A percentile compares a stretch with the other conserved stretches of the same genome.
These are phyloP conservation scores for Todiramphus chloris DNA, from an alignment of 2,113 vertebrate species.

Conservation along the genomic window DNA sequence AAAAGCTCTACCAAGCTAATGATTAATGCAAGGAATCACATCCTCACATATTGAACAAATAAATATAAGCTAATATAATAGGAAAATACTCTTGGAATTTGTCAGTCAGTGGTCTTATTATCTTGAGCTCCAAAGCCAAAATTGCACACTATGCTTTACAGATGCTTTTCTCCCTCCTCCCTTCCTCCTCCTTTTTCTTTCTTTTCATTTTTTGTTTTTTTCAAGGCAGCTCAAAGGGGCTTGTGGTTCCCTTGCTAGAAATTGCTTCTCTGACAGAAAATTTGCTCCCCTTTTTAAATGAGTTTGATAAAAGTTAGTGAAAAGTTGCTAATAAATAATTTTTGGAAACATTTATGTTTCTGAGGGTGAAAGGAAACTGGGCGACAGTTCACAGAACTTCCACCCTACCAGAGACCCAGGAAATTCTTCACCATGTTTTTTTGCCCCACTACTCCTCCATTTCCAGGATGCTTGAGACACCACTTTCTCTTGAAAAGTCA, in stretches of 20 bases:
- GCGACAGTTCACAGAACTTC: conserved; percentile 25
- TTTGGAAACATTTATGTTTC: conserved; percentile 44
- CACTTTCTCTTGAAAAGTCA: not conserved
- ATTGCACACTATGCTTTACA: conserved; percentile 60
- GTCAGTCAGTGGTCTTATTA: conserved; percentile 54
- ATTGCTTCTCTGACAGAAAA: conserved; percentile 33
- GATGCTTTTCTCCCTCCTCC: conserved; percentile 18
- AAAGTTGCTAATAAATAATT: conserved; percentile 43
- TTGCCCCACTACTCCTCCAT: not conserved
- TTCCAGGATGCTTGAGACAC: not conserved
- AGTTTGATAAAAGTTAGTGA: conserved; percentile 33
- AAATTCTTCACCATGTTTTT: conserved; percentile 9
- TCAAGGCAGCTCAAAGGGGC: not conserved
- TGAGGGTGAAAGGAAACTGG: conserved; percentile 33
- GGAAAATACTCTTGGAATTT: conserved; percentile 65
- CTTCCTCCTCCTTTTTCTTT: not conserved
- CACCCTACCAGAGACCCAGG: not conserved
- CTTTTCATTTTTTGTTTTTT: too few relatives aligned
- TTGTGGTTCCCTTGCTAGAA: conserved; percentile 10
- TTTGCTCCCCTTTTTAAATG: not conserved
- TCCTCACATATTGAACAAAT: conserved; percentile 69
- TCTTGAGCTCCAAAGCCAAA: conserved; percentile 54
- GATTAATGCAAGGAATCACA: conserved; percentile 65
- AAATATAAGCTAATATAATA: conserved; percentile 68
- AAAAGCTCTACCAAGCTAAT: conserved; percentile 53